Evolutionary conservation across 1,140 invertebrate genomes (phyloP).

Genomic region (Drosophila pachea): DNA sequence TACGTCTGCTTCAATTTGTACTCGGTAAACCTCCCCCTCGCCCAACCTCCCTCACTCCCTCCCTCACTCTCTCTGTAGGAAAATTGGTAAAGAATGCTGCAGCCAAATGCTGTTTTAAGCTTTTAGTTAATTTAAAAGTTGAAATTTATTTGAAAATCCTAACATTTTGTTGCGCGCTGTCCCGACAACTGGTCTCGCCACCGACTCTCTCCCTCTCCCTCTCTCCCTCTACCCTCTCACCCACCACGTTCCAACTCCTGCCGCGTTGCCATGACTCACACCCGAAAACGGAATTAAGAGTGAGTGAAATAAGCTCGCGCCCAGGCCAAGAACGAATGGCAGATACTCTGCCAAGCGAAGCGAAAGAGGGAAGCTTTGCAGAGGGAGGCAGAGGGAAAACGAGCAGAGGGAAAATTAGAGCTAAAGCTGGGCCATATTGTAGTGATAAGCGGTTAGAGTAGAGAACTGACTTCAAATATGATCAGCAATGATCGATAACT

Average conservation of each 20-base stretch:
- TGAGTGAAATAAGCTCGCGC: constrained; percentile 32
- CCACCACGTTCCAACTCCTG: constrained; percentile 16
- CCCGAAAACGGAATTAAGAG: constrained; percentile 25
- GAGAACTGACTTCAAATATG: too few relatives aligned
- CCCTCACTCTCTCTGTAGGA: background rate
- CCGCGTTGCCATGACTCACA: constrained; percentile 18
- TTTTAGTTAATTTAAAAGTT: constrained; percentile 77
- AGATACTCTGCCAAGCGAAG: background rate
- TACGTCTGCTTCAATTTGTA: constrained; percentile 47
- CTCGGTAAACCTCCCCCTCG: constrained; percentile 32
- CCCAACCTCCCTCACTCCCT: background rate
- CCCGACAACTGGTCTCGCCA: background rate
- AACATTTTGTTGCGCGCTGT: constrained; percentile 28
- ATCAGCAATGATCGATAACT: too few relatives aligned
- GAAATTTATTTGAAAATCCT: constrained; percentile 68
- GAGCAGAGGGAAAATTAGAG: too few relatives aligned
- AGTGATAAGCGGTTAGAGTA: too few relatives aligned
- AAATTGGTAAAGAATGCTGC: constrained; percentile 27
- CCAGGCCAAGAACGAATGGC: constrained; percentile 4
- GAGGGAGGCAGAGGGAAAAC: too few relatives aligned
- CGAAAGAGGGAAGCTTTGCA: background rate
- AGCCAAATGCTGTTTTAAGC: constrained; percentile 54
- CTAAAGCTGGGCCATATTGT: too few relatives aligned
- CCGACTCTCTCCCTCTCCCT: too few relatives aligned
- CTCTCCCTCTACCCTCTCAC: too few relatives aligned